Conservation (phyloP, 2,113 vertebrate genomes). For the Onychostruthus taczanowskii region DNA sequence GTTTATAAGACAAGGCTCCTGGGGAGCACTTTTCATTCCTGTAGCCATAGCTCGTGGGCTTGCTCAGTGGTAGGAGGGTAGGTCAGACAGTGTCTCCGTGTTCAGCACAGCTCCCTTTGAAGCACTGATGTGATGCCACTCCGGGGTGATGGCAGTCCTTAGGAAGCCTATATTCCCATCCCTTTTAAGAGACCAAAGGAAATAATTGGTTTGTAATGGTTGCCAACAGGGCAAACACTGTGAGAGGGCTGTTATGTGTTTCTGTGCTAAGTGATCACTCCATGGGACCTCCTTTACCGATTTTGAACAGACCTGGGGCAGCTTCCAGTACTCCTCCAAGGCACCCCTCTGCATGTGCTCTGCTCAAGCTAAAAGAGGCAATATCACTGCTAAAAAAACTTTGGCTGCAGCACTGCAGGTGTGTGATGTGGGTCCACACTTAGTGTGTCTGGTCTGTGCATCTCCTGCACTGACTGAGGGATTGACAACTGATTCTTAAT, state of each 20-base stretch:
- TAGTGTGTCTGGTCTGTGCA: accelerated
- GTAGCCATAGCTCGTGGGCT: neutral
- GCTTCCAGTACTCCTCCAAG: accelerated
- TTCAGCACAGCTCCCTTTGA: neutral
- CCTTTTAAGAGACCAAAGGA: neutral
- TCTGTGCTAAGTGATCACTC: neutral
- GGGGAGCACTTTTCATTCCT: neutral
- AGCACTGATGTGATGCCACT: neutral
- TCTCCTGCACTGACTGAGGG: neutral
- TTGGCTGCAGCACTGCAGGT: neutral
- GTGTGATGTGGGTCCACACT: neutral
- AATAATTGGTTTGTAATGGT: neutral
- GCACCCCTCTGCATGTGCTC: accelerated
- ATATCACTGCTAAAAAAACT: neutral
- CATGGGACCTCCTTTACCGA: accelerated
- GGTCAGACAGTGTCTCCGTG: neutral
- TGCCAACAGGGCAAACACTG: neutral
- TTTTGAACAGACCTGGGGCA: neutral
- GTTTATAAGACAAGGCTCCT: neutral
- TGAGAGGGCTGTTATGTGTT: neutral
- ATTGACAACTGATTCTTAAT: neutral
- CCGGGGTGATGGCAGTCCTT: neutral
- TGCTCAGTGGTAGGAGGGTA: neutral
- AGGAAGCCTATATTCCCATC: neutral
- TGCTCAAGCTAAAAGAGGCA: neutral